Evolutionary conservation across 2,113 vertebrate genomes (phyloP).

Genomic region (Nothobranchius furzeri): DNA sequence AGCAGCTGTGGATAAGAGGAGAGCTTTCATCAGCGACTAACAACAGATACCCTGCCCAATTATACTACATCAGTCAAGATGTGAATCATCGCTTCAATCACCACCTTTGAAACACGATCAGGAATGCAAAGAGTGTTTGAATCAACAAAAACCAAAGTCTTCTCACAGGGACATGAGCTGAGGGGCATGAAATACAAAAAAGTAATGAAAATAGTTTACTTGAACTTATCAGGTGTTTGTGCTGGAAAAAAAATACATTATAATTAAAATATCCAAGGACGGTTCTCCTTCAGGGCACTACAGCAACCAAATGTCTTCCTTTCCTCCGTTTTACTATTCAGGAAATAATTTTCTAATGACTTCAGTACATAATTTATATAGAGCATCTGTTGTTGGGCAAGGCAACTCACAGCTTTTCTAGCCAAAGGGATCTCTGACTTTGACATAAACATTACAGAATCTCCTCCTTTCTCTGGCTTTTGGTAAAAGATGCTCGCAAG

Average conservation of each 20-base stretch:
- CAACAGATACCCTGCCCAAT: constrained; percentile 67
- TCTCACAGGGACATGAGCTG: constrained; percentile 8
- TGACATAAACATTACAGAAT: constrained; percentile 48
- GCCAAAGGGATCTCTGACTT: constrained; percentile 59
- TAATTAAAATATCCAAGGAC: background rate
- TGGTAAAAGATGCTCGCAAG: constrained; percentile 36
- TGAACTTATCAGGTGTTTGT: constrained; percentile 33
- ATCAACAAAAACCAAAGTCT: constrained; percentile 60
- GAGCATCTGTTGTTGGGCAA: constrained; percentile 71
- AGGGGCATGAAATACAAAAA: constrained; percentile 35
- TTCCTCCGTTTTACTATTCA: constrained; percentile 45
- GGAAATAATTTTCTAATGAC: constrained; percentile 74
- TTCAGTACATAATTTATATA: constrained; percentile 73
- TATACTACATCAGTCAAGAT: constrained; percentile 67
- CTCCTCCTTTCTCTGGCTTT: constrained; percentile 19
- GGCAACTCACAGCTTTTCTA: constrained; percentile 53
- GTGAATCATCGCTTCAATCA: constrained; percentile 62
- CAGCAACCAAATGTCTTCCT: constrained; percentile 20
- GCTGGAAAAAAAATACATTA: constrained; percentile 1
- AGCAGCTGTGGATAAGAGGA: constrained; percentile 62
- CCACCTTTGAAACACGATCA: constrained; percentile 66
- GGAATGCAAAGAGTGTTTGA: constrained; percentile 53
- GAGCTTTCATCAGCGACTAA: constrained; percentile 63
- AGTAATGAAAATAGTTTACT: constrained; percentile 25
- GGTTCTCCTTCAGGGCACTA: constrained; percentile 9